Percentiles rank a stretch among this genome's conserved stretches.
These are phyloP conservation scores for Julus scanicus DNA, from an alignment of 2,888 invertebrate species.

Conservation along the genomic window DNA sequence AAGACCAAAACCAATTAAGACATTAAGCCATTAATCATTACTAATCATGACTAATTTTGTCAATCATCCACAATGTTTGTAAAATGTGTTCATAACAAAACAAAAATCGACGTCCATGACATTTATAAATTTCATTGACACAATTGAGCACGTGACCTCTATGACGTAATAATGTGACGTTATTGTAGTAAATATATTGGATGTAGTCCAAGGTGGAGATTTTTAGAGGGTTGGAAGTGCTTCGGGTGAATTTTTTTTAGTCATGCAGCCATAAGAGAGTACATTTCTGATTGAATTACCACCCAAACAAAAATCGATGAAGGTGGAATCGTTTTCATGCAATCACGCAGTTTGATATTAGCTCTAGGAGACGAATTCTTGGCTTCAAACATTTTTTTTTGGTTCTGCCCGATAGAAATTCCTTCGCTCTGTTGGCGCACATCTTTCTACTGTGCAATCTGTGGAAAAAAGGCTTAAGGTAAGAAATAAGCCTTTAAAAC, in stretches of 20 bases:
- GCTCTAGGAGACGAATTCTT: conserved; percentile 20
- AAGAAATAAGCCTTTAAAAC: too few relatives aligned
- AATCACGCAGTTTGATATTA: conserved; percentile 32
- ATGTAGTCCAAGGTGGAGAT: background rate
- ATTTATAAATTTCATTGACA: background rate
- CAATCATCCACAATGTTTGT: background rate
- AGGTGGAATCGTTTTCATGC: conserved; percentile 25
- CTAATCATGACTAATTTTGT: too few relatives aligned
- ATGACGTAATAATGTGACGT: background rate
- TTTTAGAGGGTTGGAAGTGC: background rate
- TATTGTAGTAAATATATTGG: background rate
- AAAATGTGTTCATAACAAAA: background rate
- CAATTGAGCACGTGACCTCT: background rate
- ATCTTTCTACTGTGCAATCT: too few relatives aligned
- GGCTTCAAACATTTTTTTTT: conserved; percentile 15
- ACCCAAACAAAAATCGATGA: conserved; percentile 16
- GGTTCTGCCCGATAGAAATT: background rate
- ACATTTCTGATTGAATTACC: conserved; percentile 28
- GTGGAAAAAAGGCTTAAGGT: too few relatives aligned
- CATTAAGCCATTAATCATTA: too few relatives aligned
- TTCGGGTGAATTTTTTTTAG: background rate
- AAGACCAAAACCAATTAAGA: too few relatives aligned
- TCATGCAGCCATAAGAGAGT: background rate
- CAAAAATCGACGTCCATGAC: background rate
- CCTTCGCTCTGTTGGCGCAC: background rate